Conservation (phyloP, 2,797 vertebrate genomes). For the Falco berigora region DNA sequence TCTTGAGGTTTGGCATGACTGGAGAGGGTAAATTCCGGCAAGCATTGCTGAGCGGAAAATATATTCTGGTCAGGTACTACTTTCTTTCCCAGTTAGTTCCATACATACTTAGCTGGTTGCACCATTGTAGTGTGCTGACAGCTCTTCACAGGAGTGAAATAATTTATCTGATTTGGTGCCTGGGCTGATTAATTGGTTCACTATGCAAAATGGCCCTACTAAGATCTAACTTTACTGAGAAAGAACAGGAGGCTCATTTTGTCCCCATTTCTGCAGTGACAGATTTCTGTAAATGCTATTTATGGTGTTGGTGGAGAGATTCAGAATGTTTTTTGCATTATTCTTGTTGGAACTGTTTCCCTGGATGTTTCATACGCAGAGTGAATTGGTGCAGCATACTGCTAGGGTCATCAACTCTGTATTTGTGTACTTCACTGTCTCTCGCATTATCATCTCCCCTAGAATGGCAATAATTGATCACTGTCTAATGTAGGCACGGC, state of each 20-base stretch:
- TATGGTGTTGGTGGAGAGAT: neutral
- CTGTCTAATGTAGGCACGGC: neutral
- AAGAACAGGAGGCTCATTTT: constrained; percentile 16
- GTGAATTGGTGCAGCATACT: neutral
- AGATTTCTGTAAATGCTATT: neutral
- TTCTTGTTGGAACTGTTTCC: constrained; percentile 2
- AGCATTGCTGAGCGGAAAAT: neutral
- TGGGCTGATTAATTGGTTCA: constrained; percentile 32
- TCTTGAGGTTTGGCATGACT: neutral
- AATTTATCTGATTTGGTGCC: constrained; percentile 27
- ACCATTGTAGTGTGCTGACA: constrained; percentile 26
- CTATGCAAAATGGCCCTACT: constrained; percentile 21
- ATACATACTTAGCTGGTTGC: constrained; percentile 7
- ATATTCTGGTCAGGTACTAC: constrained; percentile 16
- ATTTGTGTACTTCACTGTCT: neutral
- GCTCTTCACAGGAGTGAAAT: neutral
- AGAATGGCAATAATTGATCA: neutral
- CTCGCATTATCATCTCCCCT: neutral
- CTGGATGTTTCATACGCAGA: neutral
- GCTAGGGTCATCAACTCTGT: neutral
- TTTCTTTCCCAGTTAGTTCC: constrained; percentile 19
- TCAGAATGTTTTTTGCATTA: neutral
- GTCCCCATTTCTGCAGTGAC: neutral
- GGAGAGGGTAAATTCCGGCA: neutral
- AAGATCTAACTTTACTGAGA: neutral